Conservation (phyloP, 2,888 invertebrate genomes). For the Tromatobia lineatoria region DNA sequence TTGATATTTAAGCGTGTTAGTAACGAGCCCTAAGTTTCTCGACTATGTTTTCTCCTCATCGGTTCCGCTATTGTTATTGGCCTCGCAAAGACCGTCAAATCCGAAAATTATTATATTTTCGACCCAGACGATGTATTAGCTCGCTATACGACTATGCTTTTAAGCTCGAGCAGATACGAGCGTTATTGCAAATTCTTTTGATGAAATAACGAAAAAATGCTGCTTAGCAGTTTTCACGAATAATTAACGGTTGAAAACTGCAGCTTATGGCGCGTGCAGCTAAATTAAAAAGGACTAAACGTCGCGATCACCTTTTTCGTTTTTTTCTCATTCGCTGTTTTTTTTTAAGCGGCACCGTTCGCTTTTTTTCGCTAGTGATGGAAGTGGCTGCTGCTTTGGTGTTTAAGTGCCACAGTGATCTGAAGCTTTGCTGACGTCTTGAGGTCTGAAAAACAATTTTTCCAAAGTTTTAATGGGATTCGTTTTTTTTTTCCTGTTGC, state of each 20-base stretch:
- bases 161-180: background rate
- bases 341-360: background rate
- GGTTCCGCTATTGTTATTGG: slow-evolving; percentile 51
- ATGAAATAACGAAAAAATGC: slow-evolving; percentile 60
- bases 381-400: slow-evolving; percentile 17
- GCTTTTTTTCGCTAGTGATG: background rate
- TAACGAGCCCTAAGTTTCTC: slow-evolving; percentile 80
- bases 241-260: slow-evolving; percentile 68
- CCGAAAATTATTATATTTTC: background rate
- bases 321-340: slow-evolving; percentile 10
- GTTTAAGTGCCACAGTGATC: slow-evolving; percentile 22
- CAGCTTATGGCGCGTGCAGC: slow-evolving; percentile 74
- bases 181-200: slow-evolving; percentile 7
- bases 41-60: slow-evolving; percentile 77
- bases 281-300: slow-evolving; percentile 69
- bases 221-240: slow-evolving; percentile 72
- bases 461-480: background rate
- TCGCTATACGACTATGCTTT: background rate
- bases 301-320: slow-evolving; percentile 33
- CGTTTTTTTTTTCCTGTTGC: background rate
- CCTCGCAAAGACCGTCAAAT: slow-evolving; percentile 42
- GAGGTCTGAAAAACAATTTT: slow-evolving; percentile 22
- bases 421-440: slow-evolving; percentile 17
- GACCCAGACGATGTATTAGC: background rate
- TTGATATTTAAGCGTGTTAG: slow-evolving; percentile 78